Conservation (phyloP, 2,888 invertebrate species). For the Adineta ricciae region DNA sequence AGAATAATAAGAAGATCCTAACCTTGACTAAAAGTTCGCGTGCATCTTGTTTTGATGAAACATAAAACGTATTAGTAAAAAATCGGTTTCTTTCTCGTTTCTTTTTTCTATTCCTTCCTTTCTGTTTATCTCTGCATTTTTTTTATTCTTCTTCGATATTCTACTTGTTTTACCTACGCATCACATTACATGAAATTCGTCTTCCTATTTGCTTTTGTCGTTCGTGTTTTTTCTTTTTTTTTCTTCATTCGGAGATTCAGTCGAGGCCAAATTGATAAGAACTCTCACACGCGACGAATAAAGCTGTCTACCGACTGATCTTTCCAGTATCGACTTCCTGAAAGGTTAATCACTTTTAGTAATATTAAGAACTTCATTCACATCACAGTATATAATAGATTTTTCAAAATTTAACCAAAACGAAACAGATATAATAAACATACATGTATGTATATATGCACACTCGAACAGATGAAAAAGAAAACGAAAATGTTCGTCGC, state of each 20-base stretch:
- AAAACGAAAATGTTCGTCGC: not conserved
- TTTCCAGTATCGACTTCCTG: not conserved
- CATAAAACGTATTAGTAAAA: not conserved
- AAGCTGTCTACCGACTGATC: not conserved
- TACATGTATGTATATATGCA: not conserved
- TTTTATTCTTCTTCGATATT: not conserved
- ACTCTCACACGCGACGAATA: not conserved
- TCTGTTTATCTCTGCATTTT: not conserved
- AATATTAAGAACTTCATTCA: not conserved
- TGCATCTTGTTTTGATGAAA: not conserved
- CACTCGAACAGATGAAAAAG: not conserved
- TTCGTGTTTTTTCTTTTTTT: not conserved
- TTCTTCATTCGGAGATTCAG: no score
- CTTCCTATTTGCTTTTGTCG: not conserved
- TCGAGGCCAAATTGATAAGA: not conserved
- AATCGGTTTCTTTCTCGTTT: not conserved
- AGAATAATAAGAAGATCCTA: not conserved
- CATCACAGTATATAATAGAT: not conserved
- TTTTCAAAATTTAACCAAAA: not conserved
- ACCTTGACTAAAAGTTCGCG: not conserved
- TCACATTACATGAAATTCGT: not conserved
- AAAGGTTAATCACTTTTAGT: not conserved
- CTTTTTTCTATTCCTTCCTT: no score
- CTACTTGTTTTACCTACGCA: not conserved
- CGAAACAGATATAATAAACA: not conserved